These are phyloP conservation scores for Tupaia tana DNA, from an alignment of 2,113 vertebrate genomes.

Conservation along the genomic window DNA sequence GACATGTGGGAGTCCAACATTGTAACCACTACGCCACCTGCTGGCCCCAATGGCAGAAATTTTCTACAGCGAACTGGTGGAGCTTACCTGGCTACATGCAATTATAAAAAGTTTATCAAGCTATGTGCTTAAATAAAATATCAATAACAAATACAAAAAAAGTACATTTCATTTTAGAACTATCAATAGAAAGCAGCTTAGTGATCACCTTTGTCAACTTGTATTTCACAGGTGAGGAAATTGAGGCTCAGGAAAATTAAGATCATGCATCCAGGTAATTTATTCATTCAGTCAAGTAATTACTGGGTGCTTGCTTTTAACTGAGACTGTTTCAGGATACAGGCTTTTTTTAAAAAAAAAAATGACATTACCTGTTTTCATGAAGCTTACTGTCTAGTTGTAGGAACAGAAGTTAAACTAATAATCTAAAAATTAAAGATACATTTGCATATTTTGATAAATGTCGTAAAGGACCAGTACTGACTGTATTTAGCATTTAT, in stretches of 20 bases:
- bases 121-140: background rate
- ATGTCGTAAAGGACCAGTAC: background rate
- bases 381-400: background rate
- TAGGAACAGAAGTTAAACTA: conserved; percentile 2
- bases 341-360: background rate
- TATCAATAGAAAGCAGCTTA: background rate
- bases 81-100: background rate
- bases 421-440: background rate
- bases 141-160: background rate
- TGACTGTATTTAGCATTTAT: fast-evolving
- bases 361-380: background rate
- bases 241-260: background rate
- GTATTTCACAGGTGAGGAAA: background rate
- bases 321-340: background rate
- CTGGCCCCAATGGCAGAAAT: background rate
- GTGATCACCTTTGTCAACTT: background rate
- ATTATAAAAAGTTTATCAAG: background rate
- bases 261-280: background rate
- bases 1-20: too few species aligned
- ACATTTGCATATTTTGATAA: too few species aligned
- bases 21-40: too few species aligned
- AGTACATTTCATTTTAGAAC: background rate
- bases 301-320: background rate
- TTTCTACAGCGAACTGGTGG: background rate
- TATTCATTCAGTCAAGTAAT: background rate